Base-by-base conservation (phyloP, 2,113 vertebrate species). In the Oplegnathus fasciatus region DNA sequence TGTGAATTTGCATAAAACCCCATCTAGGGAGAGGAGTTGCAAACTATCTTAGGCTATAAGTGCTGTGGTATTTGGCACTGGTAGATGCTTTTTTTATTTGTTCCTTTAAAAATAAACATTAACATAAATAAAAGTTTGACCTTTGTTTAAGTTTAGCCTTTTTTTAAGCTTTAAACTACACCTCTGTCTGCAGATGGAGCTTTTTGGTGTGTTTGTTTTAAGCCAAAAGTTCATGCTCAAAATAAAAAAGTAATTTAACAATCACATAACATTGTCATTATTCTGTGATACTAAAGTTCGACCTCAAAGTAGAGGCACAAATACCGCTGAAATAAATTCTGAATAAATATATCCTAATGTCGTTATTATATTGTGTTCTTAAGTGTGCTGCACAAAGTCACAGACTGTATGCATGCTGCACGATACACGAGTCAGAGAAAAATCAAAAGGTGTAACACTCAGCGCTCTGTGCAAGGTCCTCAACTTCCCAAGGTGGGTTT, bases 401-500 rank as follows among this genome's bases (percentile, higher is more conserved):
- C 4, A 34, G 32, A 4, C 46, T 10, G 32, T 52, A 68, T 8
- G 44, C 40, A 62, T 32, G 68, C 73, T 68, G 75, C 73, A 69
- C 50, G 28, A n/a, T n/a, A 78, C 42, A 14, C 70, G 8, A 85
- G 79, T 76, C 70, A 8, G 55, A 55, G 54, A 66, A 80, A 90
- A 91, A 88, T 77, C 83, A 77, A 91, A 91, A 91, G 91, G 86
- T 90, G 86, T 74, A 88, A 90, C 89, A 86, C 81, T 91, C 92
- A 79, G 83, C 66, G 55, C 86, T 89, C 88, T 88, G 84, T 89
- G 79, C 91, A 88, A 92, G 83, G 89, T 90, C 86, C 88, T 92
- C 82, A 57, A 87, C 90, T 89, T 94, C 91, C 92, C 94, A 94
- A 94, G 93, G 93, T 94, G 93, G 92, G 91, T 91, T 94, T 94